phyloP scores from a whole-genome alignment of 2,113 vertebrate species.

The Lipophrys pholis region DNA sequence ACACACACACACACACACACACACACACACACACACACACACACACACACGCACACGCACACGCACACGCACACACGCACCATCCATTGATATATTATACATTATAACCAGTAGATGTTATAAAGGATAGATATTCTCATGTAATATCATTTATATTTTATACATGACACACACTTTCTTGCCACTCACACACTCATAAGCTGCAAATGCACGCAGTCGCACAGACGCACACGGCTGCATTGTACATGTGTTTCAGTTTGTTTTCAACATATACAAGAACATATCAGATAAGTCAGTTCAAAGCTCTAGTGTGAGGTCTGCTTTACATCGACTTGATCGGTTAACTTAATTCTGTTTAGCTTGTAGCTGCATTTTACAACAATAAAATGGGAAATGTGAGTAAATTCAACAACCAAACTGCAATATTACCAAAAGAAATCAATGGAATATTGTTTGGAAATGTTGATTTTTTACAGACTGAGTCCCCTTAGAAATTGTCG shows the following conservation, averaged over 20 bases:
- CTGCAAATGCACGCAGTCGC: conserved; percentile 51
- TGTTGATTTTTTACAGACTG: conserved; percentile 76
- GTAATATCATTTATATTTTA: conserved; percentile 59
- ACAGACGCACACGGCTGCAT: conserved; percentile 67
- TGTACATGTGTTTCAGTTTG: conserved; percentile 56
- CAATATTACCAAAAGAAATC: conserved; percentile 66
- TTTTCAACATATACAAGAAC: conserved; percentile 38
- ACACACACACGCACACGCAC: conserved; percentile 34
- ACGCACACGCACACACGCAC: conserved; percentile 43
- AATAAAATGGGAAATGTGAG: conserved; percentile 68
- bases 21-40: conserved; percentile 43
- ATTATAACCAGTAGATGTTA: conserved; percentile 62
- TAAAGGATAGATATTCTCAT: conserved; percentile 64
- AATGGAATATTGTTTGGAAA: conserved; percentile 70
- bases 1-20: conserved; percentile 44
- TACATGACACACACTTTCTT: conserved; percentile 33
- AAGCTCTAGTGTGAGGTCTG: conserved; percentile 64
- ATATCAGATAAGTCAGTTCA: conserved; percentile 48
- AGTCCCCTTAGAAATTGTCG: conserved; percentile 78
- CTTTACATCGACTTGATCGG: conserved; percentile 40
- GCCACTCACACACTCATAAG: conserved; percentile 35
- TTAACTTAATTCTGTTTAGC: conserved; percentile 41
- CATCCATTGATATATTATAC: conserved; percentile 61
- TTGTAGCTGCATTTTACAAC: conserved; percentile 56
- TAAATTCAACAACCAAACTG: conserved; percentile 71